A percentile compares a stretch with the other conserved stretches of the same genome.
These are phyloP conservation scores for Lepetodrilus schrolli DNA, from an alignment of 2,888 invertebrate genomes.

Conservation along the genomic window DNA sequence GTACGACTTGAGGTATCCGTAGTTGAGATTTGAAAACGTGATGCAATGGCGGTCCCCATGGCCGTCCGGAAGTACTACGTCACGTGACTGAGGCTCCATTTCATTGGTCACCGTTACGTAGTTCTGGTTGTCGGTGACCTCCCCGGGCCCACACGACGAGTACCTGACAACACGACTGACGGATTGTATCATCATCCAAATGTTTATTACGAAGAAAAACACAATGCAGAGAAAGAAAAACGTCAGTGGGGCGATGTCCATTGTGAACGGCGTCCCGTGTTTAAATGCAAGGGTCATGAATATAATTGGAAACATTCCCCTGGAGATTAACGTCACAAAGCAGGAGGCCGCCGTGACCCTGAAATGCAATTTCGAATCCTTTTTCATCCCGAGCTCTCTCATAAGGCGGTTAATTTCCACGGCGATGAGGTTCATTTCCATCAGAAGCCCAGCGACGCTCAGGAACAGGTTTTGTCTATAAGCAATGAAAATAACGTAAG, in stretches of 20 bases:
- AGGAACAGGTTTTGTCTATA: slow-evolving; percentile 52
- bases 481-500: slow-evolving; percentile 47
- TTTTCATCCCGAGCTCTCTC: slow-evolving; percentile 41
- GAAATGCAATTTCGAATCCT: slow-evolving; percentile 40
- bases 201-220: slow-evolving; percentile 57
- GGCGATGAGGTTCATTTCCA: slow-evolving; percentile 50
- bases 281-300: slow-evolving; percentile 53
- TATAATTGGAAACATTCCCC: slow-evolving; percentile 51
- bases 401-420: slow-evolving; percentile 45
- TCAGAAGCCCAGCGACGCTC: slow-evolving; percentile 48
- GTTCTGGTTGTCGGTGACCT: background rate
- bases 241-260: slow-evolving; percentile 51
- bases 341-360: slow-evolving; percentile 43
- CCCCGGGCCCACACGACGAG: background rate
- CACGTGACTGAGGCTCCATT: slow-evolving; percentile 17
- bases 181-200: slow-evolving; percentile 53
- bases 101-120: background rate
- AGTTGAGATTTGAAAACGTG: slow-evolving; percentile 30
- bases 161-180: slow-evolving; percentile 48
- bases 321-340: slow-evolving; percentile 44
- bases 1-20: slow-evolving; percentile 20
- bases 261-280: slow-evolving; percentile 51
- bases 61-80: slow-evolving; percentile 16
- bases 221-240: slow-evolving; percentile 56
- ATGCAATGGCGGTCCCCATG: slow-evolving; percentile 18